Evolutionary conservation across 2,888 invertebrate species (phyloP).

Genomic region (Erebia palarica): DNA sequence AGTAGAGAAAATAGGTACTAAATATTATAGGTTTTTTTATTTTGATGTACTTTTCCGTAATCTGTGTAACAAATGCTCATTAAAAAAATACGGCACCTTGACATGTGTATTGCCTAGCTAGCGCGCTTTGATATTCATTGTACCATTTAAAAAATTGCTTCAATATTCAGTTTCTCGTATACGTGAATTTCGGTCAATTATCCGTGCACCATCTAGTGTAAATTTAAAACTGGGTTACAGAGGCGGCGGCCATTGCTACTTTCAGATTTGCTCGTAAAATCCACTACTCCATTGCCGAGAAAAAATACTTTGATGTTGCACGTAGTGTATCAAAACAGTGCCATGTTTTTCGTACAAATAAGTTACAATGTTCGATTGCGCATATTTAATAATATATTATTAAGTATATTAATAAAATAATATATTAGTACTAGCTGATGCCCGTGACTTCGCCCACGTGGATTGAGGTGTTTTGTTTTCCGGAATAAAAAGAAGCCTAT

Average conservation of each 20-base stretch:
- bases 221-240: slow-evolving; percentile 76
- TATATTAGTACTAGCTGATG: too few relatives aligned
- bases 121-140: slow-evolving; percentile 17
- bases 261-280: slow-evolving; percentile 52
- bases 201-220: slow-evolving; percentile 59
- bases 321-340: slow-evolving; percentile 26
- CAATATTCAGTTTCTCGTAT: slow-evolving; percentile 39
- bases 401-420: too few relatives aligned
- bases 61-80: background rate
- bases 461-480: too few relatives aligned
- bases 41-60: too few relatives aligned
- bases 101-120: background rate
- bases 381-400: background rate
- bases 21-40: background rate
- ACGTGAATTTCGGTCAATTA: slow-evolving; percentile 58
- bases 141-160: slow-evolving; percentile 30
- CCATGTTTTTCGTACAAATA: background rate
- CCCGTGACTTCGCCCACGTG: too few relatives aligned
- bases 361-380: background rate
- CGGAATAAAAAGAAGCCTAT: too few relatives aligned
- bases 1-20: background rate
- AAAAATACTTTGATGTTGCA: slow-evolving; percentile 32
- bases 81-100: background rate
- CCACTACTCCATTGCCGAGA: slow-evolving; percentile 33
- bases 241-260: slow-evolving; percentile 49